Percentiles rank a stretch among this genome's conserved stretches.
phyloP scores from a whole-genome alignment of 1,140 invertebrate species.

The Drosophila kepulauana region DNA sequence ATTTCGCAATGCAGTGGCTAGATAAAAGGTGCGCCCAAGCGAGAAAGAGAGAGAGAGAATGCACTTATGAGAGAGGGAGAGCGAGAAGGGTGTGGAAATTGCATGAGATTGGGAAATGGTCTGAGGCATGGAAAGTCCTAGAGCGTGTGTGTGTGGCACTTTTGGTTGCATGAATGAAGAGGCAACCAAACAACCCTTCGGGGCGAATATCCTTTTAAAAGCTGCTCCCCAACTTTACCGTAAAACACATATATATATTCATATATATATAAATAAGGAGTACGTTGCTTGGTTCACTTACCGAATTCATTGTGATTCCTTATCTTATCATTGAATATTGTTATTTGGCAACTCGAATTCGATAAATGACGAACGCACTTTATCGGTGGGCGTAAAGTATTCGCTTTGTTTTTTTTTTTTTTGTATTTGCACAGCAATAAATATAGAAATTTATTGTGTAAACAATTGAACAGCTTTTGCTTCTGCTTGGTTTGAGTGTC shows the following conservation, averaged over 20 bases:
- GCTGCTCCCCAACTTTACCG: not conserved
- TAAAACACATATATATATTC: not conserved
- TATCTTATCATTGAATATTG: slow-evolving; percentile 53
- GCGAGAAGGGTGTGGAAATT: slow-evolving; percentile 18
- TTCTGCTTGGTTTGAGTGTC: slow-evolving; percentile 47
- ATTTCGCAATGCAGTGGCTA: slow-evolving; percentile 26
- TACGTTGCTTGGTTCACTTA: slow-evolving; percentile 40
- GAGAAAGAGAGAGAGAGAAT: slow-evolving; percentile 4
- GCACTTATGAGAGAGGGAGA: slow-evolving; percentile 6
- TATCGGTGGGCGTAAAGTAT: not conserved
- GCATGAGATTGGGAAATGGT: slow-evolving; percentile 54
- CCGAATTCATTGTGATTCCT: slow-evolving; percentile 47
- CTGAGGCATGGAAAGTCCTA: slow-evolving; percentile 13
- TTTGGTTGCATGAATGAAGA: slow-evolving; percentile 67
- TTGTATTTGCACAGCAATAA: not conserved
- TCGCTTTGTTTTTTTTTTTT: slow-evolving; percentile 1
- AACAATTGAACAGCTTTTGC: slow-evolving; percentile 11
- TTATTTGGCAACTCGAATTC: slow-evolving; percentile 3
- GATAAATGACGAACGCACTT: slow-evolving; percentile 5
- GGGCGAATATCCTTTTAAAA: slow-evolving; percentile 44
- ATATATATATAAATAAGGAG: not conserved
- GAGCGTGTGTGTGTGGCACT: slow-evolving; percentile 7
- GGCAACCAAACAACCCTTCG: slow-evolving; percentile 11
- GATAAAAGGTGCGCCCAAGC: slow-evolving; percentile 38
- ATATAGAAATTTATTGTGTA: slow-evolving; percentile 2